phyloP scores from a whole-genome alignment of 2,113 vertebrate species.

The Pluvialis apricaria region DNA sequence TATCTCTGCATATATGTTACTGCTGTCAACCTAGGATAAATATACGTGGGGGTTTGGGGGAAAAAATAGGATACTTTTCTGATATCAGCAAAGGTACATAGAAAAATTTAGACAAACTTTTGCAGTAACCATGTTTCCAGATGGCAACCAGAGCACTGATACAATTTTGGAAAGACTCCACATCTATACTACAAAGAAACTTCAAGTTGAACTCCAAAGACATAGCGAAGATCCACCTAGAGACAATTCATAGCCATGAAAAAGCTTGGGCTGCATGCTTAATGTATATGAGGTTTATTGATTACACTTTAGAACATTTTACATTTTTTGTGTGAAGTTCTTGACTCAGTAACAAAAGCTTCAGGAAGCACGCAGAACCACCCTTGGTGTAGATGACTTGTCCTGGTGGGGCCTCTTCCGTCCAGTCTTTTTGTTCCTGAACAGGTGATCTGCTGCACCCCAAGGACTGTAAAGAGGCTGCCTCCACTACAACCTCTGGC shows the following conservation, averaged over 20 bases:
- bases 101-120: neutral
- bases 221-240: neutral
- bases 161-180: neutral
- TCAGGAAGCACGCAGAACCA: neutral
- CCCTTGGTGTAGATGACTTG: neutral
- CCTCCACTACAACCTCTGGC: neutral
- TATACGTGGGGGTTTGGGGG: accelerated
- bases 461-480: neutral
- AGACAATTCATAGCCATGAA: neutral
- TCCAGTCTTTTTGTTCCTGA: neutral
- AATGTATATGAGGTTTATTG: accelerated
- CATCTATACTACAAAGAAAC: neutral
- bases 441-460: neutral
- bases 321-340: neutral
- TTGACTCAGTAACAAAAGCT: neutral
- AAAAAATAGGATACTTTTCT: neutral
- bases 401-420: neutral
- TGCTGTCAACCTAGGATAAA: neutral
- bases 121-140: neutral
- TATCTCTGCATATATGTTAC: neutral
- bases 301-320: neutral
- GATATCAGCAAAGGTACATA: neutral
- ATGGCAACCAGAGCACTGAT: neutral
- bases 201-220: neutral
- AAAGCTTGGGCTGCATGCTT: neutral